phyloP scores from a whole-genome alignment of 2,888 invertebrate species.

The Chirona hameri region DNA sequence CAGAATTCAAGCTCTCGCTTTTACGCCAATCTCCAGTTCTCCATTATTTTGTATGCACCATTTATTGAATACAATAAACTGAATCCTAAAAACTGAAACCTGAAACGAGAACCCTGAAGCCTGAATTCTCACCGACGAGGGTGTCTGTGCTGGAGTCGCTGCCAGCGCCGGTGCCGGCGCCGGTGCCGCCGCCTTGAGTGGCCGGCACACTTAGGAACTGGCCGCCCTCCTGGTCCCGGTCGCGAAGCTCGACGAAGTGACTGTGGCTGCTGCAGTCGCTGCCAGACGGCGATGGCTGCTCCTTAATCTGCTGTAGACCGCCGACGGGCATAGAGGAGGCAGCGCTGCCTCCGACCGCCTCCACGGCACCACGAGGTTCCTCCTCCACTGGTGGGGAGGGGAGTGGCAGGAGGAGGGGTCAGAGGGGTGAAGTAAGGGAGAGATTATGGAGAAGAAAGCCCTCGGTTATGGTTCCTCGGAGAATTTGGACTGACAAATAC shows the following conservation, averaged over 20 bases:
- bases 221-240: background rate
- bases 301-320: conserved; percentile 28
- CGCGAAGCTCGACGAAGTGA: background rate
- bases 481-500: too few species aligned
- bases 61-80: too few species aligned
- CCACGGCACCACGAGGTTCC: background rate
- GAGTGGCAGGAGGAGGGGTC: too few species aligned
- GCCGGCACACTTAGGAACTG: background rate
- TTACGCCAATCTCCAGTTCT: too few species aligned
- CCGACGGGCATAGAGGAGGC: background rate
- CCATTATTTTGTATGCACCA: too few species aligned
- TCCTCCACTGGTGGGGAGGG: background rate
- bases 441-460: too few species aligned
- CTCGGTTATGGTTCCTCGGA: too few species aligned
- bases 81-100: too few species aligned
- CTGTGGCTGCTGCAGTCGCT: conserved; percentile 27
- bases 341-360: background rate
- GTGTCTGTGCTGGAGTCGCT: conserved; percentile 23
- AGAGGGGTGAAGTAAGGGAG: too few species aligned
- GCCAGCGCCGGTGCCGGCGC: background rate
- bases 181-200: background rate
- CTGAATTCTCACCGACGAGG: background rate
- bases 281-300: conserved; percentile 28
- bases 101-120: background rate
- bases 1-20: too few species aligned